These are phyloP conservation scores for Neomonachus schauinslandi DNA, from an alignment of 2,113 vertebrate species.

Conservation along the genomic window DNA sequence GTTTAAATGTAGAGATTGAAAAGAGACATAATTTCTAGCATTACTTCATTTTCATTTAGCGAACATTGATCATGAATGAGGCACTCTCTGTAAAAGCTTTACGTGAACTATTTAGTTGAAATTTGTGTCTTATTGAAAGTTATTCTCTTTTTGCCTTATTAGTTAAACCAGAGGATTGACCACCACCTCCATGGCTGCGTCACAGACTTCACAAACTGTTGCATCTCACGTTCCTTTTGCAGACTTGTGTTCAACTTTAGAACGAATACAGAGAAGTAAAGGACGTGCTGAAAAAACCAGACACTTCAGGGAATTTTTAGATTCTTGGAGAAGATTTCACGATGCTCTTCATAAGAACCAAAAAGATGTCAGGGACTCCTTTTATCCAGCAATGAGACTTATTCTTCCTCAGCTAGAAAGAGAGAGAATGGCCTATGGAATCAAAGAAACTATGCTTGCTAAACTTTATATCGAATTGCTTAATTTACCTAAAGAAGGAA, in stretches of 20 bases:
- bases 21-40: not conserved
- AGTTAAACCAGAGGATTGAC: slow-evolving; percentile 56
- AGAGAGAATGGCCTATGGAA: slow-evolving; percentile 97
- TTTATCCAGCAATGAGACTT: slow-evolving; percentile 97
- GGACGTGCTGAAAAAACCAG: slow-evolving; percentile 92
- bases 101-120: not conserved
- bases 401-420: slow-evolving; percentile 95
- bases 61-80: not conserved
- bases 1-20: not conserved
- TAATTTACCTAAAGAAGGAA: slow-evolving; percentile 94
- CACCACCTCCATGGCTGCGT: slow-evolving; percentile 83
- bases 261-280: slow-evolving; percentile 94
- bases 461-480: slow-evolving; percentile 97
- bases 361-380: slow-evolving; percentile 92
- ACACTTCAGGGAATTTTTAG: slow-evolving; percentile 92
- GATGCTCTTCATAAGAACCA: slow-evolving; percentile 92
- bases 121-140: slow-evolving; percentile 9
- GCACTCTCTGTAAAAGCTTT: not conserved
- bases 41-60: not conserved
- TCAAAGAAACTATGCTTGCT: slow-evolving; percentile 98
- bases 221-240: slow-evolving; percentile 94
- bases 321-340: slow-evolving; percentile 96
- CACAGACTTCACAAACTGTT: slow-evolving; percentile 83
- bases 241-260: slow-evolving; percentile 93
- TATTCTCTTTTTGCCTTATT: not conserved